Conservation (phyloP, 2,888 invertebrate species). For the Pseudococcus jackbeardsleyi region DNA sequence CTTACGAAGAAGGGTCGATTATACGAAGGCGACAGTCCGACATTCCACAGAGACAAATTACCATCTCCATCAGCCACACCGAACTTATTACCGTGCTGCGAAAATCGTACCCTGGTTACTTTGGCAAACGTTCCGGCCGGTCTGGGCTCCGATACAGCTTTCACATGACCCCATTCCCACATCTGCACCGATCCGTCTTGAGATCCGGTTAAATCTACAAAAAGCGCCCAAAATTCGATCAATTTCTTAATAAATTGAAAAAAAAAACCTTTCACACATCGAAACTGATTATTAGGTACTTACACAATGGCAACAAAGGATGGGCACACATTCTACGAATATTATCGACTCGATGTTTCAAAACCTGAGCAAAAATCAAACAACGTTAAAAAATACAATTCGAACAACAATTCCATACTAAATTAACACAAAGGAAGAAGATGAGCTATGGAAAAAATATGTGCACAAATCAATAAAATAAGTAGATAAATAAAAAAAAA, state of each 20-base stretch:
- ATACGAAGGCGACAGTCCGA: slow-evolving; percentile 82
- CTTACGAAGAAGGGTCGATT: slow-evolving; percentile 90
- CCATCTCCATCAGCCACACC: slow-evolving; percentile 99
- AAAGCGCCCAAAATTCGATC: neutral
- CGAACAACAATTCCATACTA: neutral
- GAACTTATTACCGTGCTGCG: slow-evolving; percentile 97
- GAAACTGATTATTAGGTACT: slow-evolving; percentile 72
- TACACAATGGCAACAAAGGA: slow-evolving; percentile 94
- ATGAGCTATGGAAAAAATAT: slow-evolving; percentile 3
- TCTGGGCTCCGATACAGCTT: slow-evolving; percentile 89
- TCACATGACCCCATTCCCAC: slow-evolving; percentile 98
- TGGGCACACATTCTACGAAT: slow-evolving; percentile 96
- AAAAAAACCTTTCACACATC: neutral
- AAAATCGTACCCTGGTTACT: slow-evolving; percentile 95
- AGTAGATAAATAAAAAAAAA: neutral
- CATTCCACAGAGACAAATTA: slow-evolving; percentile 95
- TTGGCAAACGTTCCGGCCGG: slow-evolving; percentile 95
- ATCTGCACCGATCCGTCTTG: slow-evolving; percentile 96
- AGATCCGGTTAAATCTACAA: slow-evolving; percentile 88
- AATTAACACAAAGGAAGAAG: neutral
- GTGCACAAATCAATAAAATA: neutral
- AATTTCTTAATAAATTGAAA: neutral
- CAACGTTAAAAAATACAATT: slow-evolving; percentile 15
- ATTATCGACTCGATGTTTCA: slow-evolving; percentile 94
- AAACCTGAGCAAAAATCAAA: slow-evolving; percentile 75